Conservation (phyloP, 2,888 invertebrate genomes). For the Chymomyza procnemis region DNA sequence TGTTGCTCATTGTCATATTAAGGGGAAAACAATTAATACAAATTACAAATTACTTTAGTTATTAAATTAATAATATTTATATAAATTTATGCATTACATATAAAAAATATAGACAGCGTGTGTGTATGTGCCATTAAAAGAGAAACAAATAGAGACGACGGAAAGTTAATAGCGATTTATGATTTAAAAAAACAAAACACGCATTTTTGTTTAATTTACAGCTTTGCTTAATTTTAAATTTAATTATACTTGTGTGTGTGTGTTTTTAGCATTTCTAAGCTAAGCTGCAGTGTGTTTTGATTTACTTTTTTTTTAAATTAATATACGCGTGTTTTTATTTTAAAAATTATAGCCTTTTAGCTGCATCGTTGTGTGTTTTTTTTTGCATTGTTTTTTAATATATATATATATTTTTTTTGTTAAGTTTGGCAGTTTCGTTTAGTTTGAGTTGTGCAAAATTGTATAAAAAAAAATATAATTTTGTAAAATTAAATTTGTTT, state of each 20-base stretch:
- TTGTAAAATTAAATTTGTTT: constrained; percentile 1
- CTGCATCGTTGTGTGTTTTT: neutral
- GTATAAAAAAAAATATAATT: neutral
- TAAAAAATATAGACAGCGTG: neutral
- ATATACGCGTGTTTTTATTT: neutral
- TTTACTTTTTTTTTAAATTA: neutral
- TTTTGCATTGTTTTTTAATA: neutral
- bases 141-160: neutral
- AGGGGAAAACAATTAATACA: neutral
- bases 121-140: neutral
- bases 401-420: neutral
- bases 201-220: neutral
- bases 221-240: neutral
- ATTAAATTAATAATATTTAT: neutral
- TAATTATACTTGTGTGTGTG: neutral
- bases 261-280: neutral
- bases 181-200: neutral
- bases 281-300: neutral
- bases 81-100: neutral
- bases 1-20: neutral
- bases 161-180: too few relatives aligned
- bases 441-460: neutral
- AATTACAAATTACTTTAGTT: neutral
- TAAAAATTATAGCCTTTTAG: neutral
- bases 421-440: neutral